These are phyloP conservation scores for Anarrhichthys ocellatus DNA, from an alignment of 2,113 vertebrate species.

Conservation along the genomic window DNA sequence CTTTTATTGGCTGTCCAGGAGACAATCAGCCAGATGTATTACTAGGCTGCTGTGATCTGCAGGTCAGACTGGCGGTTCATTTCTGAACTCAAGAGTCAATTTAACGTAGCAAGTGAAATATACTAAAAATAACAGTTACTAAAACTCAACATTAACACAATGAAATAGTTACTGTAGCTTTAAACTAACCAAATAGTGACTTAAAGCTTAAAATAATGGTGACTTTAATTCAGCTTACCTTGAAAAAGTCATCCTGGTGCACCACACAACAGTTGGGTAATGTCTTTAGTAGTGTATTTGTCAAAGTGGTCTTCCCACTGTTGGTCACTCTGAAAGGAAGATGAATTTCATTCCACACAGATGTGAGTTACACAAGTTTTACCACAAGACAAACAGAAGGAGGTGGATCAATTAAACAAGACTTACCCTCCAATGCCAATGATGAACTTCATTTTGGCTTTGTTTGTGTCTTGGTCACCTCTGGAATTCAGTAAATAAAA, in stretches of 20 bases:
- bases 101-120: constrained; percentile 38
- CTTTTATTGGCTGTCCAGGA: constrained; percentile 84
- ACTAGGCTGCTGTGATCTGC: constrained; percentile 78
- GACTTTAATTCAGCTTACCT: constrained; percentile 74
- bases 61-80: constrained; percentile 57
- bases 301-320: constrained; percentile 88
- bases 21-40: constrained; percentile 81
- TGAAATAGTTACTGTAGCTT: constrained; percentile 29
- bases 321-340: constrained; percentile 84
- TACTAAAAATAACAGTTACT: constrained; percentile 26
- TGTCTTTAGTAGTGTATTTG: constrained; percentile 79
- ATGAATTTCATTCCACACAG: background rate
- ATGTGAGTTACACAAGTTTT: background rate
- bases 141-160: constrained; percentile 8
- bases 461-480: constrained; percentile 69
- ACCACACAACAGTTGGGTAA: constrained; percentile 87
- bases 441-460: constrained; percentile 82
- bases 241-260: constrained; percentile 88
- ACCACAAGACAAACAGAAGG: background rate
- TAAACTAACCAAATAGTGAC: background rate
- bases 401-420: background rate
- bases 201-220: background rate
- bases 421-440: constrained; percentile 86
- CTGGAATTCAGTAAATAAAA: constrained; percentile 74
- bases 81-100: constrained; percentile 38